Evolutionary conservation across 2,797 vertebrate genomes (phyloP), one percentile per base, ranked within the genome.

Genomic region (Pterois miles): DNA sequence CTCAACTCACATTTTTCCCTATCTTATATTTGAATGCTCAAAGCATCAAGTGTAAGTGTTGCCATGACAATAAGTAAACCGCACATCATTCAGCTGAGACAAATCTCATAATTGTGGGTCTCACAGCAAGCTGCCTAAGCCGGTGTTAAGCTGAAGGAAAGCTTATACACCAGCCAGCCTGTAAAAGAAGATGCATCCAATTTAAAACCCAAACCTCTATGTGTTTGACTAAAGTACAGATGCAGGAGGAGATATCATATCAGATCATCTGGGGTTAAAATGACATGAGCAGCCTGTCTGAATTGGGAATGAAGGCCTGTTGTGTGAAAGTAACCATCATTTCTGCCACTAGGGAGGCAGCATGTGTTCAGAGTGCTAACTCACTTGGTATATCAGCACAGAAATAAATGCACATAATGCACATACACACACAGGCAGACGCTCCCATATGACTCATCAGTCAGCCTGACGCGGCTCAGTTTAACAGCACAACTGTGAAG

Each of bases 371-470:
- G 29, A 75, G 83, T 50, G 40, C 70, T 25, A 81, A 68, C 34
- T 53, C 60, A 63, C 71, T 83, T 72, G 27, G 58, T 80, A 2
- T 71, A 78, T 72, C 57, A 71, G 75, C 43, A 66, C 48, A 68
- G 31, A 62, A 31, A 68, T 71, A 73, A 74, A 71, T 68, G 43
- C 82, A 73, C 14, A 40, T 53, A 69, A 77, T 57, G 22, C 65
- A 34, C 31, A 50, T 3, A 18, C 29, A 40, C 76, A 66, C 40
- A 46, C 22, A 38, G 33, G 54, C 58, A 20, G 7, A 33, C 72
- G 53, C 68, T 82, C 76, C 63, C 27, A 11, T 34, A 43, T 90
- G 86, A 90, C 67, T 90, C 87, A 90, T 90, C 83, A 78, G 71
- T 86, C 76, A 74, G 83, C 59, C 58, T 74, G 43, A 80, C 76